phyloP scores from a whole-genome alignment of 1,140 invertebrate genomes.

The Cecropterus lyciades region DNA sequence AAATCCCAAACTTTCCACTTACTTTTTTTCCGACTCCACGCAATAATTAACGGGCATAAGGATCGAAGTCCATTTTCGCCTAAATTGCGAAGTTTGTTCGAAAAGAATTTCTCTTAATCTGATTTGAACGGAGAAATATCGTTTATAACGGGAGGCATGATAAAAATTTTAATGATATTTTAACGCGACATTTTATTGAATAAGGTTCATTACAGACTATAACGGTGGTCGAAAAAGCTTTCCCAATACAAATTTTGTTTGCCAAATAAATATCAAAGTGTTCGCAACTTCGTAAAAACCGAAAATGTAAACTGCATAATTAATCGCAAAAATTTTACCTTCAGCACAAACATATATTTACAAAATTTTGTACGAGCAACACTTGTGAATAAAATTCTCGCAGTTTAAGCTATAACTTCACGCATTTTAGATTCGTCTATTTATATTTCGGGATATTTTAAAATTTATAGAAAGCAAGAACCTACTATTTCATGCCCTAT shows the following conservation, averaged over 20 bases:
- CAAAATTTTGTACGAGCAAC: too few species aligned
- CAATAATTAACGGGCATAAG: slow-evolving; percentile 39
- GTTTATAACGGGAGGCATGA: slow-evolving; percentile 27
- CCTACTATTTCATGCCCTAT: too few species aligned
- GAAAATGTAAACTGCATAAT: too few species aligned
- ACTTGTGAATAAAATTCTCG: too few species aligned
- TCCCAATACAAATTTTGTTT: neutral
- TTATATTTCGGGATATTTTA: too few species aligned
- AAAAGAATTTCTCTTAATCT: slow-evolving; percentile 36
- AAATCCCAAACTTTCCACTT: slow-evolving; percentile 28
- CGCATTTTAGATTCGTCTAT: neutral
- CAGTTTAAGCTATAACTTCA: too few species aligned
- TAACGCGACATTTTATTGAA: slow-evolving; percentile 23
- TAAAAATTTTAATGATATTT: slow-evolving; percentile 32
- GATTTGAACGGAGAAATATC: slow-evolving; percentile 33
- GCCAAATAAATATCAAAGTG: neutral
- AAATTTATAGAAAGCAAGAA: neutral
- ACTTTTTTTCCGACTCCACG: slow-evolving; percentile 24
- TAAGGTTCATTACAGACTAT: slow-evolving; percentile 19
- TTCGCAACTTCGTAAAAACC: too few species aligned
- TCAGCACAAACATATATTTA: too few species aligned
- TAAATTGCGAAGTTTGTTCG: slow-evolving; percentile 38
- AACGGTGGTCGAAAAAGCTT: neutral
- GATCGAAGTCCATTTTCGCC: slow-evolving; percentile 32
- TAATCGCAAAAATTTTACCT: too few species aligned